Conservation (phyloP, 2,113 vertebrate genomes). For the Pseudolaguvia tuberculata region DNA sequence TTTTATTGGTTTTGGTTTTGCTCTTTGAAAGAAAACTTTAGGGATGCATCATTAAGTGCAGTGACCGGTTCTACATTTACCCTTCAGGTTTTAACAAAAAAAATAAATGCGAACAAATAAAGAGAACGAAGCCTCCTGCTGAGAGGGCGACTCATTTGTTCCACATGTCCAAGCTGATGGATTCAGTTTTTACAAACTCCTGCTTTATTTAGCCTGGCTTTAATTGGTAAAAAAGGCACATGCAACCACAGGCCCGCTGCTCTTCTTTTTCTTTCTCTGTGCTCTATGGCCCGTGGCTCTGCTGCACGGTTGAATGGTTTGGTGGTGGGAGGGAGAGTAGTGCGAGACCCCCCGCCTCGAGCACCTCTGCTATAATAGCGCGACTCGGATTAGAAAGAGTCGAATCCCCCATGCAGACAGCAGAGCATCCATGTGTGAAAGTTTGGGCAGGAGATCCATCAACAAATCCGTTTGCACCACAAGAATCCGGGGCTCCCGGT, state of each 20-base stretch:
- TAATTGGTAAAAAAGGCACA: constrained; percentile 62
- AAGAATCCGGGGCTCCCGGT: constrained; percentile 62
- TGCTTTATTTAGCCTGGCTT: constrained; percentile 66
- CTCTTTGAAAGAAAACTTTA: constrained; percentile 41
- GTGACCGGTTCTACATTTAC: constrained; percentile 56
- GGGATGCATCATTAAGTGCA: constrained; percentile 50
- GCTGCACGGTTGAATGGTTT: constrained; percentile 64
- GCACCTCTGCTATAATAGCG: constrained; percentile 62
- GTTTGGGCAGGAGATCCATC: constrained; percentile 64
- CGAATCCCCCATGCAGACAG: constrained; percentile 51
- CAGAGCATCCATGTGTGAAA: constrained; percentile 59
- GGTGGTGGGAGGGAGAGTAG: constrained; percentile 52
- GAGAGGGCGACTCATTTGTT: constrained; percentile 68
- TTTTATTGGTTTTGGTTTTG: constrained; percentile 21
- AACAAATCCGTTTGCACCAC: constrained; percentile 69
- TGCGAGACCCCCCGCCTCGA: constrained; percentile 65
- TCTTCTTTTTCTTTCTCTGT: constrained; percentile 54
- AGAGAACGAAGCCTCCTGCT: constrained; percentile 53
- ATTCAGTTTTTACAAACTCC: constrained; percentile 66
- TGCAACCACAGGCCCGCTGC: constrained; percentile 51
- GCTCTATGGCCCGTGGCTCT: constrained; percentile 61
- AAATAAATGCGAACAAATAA: constrained; percentile 67
- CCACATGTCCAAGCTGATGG: constrained; percentile 73
- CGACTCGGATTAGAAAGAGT: constrained; percentile 66
- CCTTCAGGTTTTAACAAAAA: constrained; percentile 64